These are phyloP conservation scores for Peromyscus melanophrys DNA, from an alignment of 2,797 vertebrate genomes.

Conservation along the genomic window DNA sequence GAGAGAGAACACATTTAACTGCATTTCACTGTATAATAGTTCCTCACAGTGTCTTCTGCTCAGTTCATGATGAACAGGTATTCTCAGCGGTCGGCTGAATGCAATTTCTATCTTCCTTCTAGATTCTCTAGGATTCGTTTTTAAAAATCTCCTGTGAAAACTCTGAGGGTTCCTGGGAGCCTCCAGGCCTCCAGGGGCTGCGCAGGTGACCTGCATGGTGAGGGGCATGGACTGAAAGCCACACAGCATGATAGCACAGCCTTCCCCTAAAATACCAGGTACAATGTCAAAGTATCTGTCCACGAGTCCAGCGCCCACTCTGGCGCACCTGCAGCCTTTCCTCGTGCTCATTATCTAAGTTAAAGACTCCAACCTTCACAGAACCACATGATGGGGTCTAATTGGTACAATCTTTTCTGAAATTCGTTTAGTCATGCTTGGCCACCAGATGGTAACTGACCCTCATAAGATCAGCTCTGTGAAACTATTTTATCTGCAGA, in stretches of 20 bases:
- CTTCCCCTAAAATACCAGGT: not conserved
- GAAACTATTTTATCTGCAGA: not conserved
- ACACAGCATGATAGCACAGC: not conserved
- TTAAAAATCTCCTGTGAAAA: slow-evolving; percentile 19
- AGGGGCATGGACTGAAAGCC: not conserved
- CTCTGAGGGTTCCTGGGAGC: not conserved
- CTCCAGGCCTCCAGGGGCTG: not conserved
- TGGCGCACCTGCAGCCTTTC: not conserved
- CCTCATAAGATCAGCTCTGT: not conserved
- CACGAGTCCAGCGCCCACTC: not conserved
- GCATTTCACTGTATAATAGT: not conserved
- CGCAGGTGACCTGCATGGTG: not conserved
- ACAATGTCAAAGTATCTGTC: not conserved
- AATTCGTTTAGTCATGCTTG: not conserved
- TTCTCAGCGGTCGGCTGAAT: not conserved
- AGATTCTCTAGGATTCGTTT: not conserved
- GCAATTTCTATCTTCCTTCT: not conserved
- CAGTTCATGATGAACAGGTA: not conserved
- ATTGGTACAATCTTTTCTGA: not conserved
- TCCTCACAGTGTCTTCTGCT: not conserved
- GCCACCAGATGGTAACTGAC: not conserved
- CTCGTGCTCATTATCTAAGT: not conserved
- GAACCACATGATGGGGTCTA: not conserved
- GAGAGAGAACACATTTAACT: not conserved
- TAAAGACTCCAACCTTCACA: not conserved